phyloP scores from a whole-genome alignment of 2,797 vertebrate genomes.

The Cygnus olor region DNA sequence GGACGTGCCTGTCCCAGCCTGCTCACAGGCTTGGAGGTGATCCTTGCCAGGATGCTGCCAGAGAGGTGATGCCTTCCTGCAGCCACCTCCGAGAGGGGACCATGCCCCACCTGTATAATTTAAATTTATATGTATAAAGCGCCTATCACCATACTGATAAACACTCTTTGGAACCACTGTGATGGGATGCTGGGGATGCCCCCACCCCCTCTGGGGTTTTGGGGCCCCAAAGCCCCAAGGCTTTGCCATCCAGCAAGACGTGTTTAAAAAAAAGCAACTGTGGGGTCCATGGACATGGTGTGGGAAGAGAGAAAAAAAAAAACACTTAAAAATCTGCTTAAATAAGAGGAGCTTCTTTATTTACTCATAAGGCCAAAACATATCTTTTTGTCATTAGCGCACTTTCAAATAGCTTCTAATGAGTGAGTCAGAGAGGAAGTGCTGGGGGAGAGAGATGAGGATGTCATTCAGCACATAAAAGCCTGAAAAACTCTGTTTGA shows the following conservation, averaged over 20 bases:
- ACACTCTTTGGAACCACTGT: no score
- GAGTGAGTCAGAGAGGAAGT: constrained; percentile 42
- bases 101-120: no score
- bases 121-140: no score
- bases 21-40: no score
- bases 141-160: no score
- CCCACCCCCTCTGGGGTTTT: no score
- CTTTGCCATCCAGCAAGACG: not conserved
- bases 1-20: not conserved
- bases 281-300: fast-evolving
- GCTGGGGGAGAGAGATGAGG: not conserved
- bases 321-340: not conserved
- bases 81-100: not conserved
- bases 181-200: no score
- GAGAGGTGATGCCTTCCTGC: not conserved
- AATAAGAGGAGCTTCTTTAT: not conserved
- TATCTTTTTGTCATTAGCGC: constrained; percentile 1
- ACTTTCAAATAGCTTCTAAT: constrained; percentile 22
- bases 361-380: not conserved
- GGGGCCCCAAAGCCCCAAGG: not conserved
- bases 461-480: constrained; percentile 53
- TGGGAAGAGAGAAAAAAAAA: not conserved
- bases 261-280: no score
- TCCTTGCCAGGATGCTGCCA: no score
- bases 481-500: constrained; percentile 35